Percentiles rank a stretch among this genome's conserved stretches.
Conservation (phyloP, 1,140 invertebrate species). For the Pseudachorutes palmiensis region DNA sequence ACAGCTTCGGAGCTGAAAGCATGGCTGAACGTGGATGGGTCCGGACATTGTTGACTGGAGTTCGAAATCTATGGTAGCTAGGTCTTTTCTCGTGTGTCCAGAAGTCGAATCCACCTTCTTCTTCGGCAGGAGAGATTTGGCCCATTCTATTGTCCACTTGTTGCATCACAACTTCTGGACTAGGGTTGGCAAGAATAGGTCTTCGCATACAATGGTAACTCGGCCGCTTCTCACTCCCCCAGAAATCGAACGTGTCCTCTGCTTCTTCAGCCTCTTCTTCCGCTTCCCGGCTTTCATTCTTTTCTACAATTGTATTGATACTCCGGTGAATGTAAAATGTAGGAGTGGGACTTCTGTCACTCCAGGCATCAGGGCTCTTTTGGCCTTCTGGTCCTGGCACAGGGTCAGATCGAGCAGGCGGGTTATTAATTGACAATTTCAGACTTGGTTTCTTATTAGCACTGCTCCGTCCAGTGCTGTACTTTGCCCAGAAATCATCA, state of each 20-base stretch:
- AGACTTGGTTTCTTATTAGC: neutral
- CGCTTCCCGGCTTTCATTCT: neutral
- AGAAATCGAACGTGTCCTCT: slow-evolving; percentile 3
- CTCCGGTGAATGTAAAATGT: neutral
- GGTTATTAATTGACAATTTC: neutral
- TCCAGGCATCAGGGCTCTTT: neutral
- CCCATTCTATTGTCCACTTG: neutral
- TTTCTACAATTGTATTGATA: neutral
- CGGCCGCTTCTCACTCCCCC: neutral
- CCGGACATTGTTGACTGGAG: too few relatives aligned
- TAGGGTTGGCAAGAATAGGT: neutral
- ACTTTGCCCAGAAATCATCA: neutral
- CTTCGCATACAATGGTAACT: slow-evolving; percentile 1
- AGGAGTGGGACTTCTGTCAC: neutral
- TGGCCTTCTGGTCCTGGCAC: neutral
- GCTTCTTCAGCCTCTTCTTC: neutral
- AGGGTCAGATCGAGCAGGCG: neutral
- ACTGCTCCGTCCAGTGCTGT: neutral
- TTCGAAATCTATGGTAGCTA: neutral
- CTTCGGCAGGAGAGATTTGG: neutral
- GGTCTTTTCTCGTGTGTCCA: neutral
- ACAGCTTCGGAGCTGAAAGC: neutral
- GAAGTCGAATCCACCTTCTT: neutral
- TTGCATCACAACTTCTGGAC: too few relatives aligned
- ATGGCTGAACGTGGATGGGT: neutral